phyloP scores from a whole-genome alignment of 1,140 invertebrate species.

The Drosophila subpulchrella region DNA sequence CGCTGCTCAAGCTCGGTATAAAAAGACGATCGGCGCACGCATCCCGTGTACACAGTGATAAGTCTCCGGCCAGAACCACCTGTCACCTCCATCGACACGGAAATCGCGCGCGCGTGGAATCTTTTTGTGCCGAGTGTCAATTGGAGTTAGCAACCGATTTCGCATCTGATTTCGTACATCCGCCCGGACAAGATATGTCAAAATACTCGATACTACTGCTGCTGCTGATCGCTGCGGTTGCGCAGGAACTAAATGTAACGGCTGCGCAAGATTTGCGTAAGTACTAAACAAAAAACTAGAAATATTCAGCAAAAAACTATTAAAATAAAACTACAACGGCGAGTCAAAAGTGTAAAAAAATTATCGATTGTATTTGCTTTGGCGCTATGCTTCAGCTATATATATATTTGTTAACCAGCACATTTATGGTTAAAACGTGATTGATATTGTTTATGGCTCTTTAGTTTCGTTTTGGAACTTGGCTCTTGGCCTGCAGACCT shows the following conservation, averaged over 20 bases:
- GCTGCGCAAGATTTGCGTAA: slow-evolving; percentile 83
- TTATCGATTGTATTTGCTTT: slow-evolving; percentile 49
- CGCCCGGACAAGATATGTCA: slow-evolving; percentile 46
- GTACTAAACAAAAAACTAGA: slow-evolving; percentile 40
- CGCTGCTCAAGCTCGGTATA: slow-evolving; percentile 70
- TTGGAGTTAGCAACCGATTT: slow-evolving; percentile 23
- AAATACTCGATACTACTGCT: slow-evolving; percentile 53
- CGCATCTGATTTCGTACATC: slow-evolving; percentile 33
- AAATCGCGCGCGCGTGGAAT: slow-evolving; percentile 15
- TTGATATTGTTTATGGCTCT: slow-evolving; percentile 57
- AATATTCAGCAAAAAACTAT: slow-evolving; percentile 15
- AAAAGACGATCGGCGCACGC: slow-evolving; percentile 58
- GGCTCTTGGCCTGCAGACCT: slow-evolving; percentile 27
- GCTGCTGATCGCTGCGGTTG: slow-evolving; percentile 69
- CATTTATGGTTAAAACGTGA: slow-evolving; percentile 76
- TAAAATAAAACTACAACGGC: slow-evolving; percentile 1
- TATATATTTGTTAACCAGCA: slow-evolving; percentile 24
- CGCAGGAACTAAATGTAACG: slow-evolving; percentile 64
- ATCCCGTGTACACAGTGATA: slow-evolving; percentile 75
- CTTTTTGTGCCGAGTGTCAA: slow-evolving; percentile 5
- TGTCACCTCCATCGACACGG: slow-evolving; percentile 12
- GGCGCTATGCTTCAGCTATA: slow-evolving; percentile 19
- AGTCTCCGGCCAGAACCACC: slow-evolving; percentile 58
- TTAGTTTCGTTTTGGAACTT: slow-evolving; percentile 35
- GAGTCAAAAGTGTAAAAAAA: slow-evolving; percentile 30